Evolutionary conservation across 2,888 invertebrate species (phyloP).

Genomic region (Mythimna lalbum): DNA sequence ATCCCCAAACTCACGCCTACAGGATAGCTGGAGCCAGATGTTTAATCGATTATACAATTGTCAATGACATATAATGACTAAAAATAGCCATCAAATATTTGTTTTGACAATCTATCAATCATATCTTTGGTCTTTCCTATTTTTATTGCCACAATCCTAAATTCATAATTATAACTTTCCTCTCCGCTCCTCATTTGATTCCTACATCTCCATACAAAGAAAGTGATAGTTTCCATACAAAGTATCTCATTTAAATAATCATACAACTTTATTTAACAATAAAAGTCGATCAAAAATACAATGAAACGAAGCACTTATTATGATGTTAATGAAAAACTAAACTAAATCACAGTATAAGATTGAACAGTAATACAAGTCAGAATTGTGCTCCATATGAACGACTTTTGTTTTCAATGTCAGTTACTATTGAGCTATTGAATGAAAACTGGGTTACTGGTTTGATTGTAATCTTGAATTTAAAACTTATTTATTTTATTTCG

Average conservation of each 20-base stretch:
- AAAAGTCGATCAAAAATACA: constrained; percentile 41
- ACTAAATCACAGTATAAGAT: constrained; percentile 12
- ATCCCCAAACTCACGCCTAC: too few species aligned
- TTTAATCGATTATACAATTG: too few species aligned
- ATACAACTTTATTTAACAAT: constrained; percentile 33
- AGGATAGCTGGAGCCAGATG: too few species aligned
- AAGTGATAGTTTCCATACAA: constrained; percentile 26
- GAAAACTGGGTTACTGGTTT: constrained; percentile 19
- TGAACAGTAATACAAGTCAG: constrained; percentile 18
- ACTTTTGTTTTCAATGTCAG: constrained; percentile 20
- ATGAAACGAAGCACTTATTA: constrained; percentile 11
- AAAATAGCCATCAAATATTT: too few species aligned
- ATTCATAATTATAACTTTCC: not conserved
- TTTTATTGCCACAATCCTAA: too few species aligned
- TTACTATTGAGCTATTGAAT: not conserved
- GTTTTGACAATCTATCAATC: too few species aligned
- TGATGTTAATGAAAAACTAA: constrained; percentile 29
- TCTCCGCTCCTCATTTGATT: not conserved
- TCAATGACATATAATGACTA: too few species aligned
- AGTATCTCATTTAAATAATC: constrained; percentile 31
- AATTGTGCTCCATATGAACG: constrained; percentile 17
- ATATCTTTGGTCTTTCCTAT: too few species aligned
- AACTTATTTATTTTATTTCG: not conserved
- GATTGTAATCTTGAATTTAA: constrained; percentile 7
- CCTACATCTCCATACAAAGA: constrained; percentile 1